These are phyloP conservation scores for Germaria angustata DNA, from an alignment of 2,888 invertebrate genomes.

Conservation along the genomic window DNA sequence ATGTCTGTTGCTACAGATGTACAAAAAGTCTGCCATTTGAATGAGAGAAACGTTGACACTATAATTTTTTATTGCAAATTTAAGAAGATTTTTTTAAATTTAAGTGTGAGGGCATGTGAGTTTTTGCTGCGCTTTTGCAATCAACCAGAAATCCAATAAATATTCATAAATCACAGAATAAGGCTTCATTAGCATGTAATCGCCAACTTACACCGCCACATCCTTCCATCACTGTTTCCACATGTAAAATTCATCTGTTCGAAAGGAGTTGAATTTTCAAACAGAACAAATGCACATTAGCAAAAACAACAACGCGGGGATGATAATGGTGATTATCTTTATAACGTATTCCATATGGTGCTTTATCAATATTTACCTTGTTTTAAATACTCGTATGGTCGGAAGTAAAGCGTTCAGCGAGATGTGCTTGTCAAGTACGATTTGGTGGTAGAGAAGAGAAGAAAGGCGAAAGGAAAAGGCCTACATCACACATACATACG, in stretches of 20 bases:
- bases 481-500: background rate
- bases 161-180: slow-evolving; percentile 66
- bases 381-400: slow-evolving; percentile 5
- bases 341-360: slow-evolving; percentile 29
- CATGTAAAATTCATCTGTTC: background rate
- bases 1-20: background rate
- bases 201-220: slow-evolving; percentile 38
- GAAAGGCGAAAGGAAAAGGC: background rate
- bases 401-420: background rate
- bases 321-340: background rate
- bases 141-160: slow-evolving; percentile 59
- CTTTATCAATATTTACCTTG: slow-evolving; percentile 43
- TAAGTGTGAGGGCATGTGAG: background rate
- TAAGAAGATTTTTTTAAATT: background rate
- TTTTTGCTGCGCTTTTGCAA: slow-evolving; percentile 14
- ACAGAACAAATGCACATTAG: background rate
- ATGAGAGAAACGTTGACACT: slow-evolving; percentile 27
- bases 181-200: slow-evolving; percentile 65
- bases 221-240: background rate
- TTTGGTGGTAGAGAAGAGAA: background rate
- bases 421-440: background rate
- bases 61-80: slow-evolving; percentile 36
- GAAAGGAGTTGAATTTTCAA: background rate
- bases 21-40: slow-evolving; percentile 2
- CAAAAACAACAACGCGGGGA: background rate